Base-by-base conservation (phyloP, 2,113 vertebrate species). In the Pelodiscus sinensis region DNA sequence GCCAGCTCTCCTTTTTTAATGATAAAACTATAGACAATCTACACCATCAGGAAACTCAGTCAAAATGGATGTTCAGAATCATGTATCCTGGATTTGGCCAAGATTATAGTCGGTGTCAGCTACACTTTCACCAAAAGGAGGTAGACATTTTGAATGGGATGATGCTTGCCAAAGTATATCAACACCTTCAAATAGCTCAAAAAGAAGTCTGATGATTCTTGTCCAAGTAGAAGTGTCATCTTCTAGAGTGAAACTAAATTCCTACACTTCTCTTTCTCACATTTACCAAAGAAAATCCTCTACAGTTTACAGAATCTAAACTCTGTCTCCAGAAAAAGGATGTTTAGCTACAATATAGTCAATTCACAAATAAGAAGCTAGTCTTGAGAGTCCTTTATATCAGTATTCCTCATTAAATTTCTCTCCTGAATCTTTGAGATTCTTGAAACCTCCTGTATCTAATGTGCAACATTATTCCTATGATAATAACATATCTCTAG, bases 1-100 rank as follows among this genome's bases (percentile, higher is more conserved):
- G 11, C 7, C 13, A 0, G 0, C 10, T 16, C 52, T n/a, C 5
- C 73, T 62, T 19, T 55, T 73, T 54, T 4, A 1, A 0, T 8
- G 71, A 29, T 27, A 21, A 14, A 68, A 29, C 21, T 2, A 29
- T 38, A 65, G 8, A 3, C 31, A 2, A 52, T 13, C 44, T 44
- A 44, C 44, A 38, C n/a, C 60, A 71, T n/a, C 35, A 15, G 15
- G 51, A 60, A 71, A 58, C 3, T 54, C 24, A 9, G 19, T 52
- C 56, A 24, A 8, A 22, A 54, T 31, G 19, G 44, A 77, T 77
- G 24, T 31, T 62, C 68, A 60, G 25, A 31, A 54, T 14, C 16
- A 4, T 15, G 79, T 71, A 4, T 21, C 29, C 4, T 71, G 8
- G 8, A 16, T 71, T 51, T 87, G 51, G 27, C 88, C 56, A 44